A percentile compares a stretch with the other conserved stretches of the same genome.
These are phyloP conservation scores for Antennarius maculatus DNA, from an alignment of 2,797 vertebrate genomes.

Conservation along the genomic window DNA sequence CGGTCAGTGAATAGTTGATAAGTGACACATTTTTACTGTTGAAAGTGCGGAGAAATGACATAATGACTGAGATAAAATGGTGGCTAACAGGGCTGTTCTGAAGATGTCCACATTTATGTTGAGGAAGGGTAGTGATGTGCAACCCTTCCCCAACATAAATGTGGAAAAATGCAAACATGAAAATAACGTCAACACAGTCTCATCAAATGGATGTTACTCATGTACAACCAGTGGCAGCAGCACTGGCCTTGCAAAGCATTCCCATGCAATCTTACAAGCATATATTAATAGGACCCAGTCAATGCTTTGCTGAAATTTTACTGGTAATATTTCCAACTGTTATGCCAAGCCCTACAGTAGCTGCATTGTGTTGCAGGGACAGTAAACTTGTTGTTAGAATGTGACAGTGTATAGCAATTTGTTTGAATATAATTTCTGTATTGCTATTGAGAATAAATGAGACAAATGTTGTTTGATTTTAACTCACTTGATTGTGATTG, in stretches of 20 bases:
- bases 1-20: background rate
- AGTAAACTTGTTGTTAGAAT: no score
- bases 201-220: background rate
- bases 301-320: no score
- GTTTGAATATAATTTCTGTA: no score
- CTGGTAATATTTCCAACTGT: no score
- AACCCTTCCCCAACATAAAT: background rate
- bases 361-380: no score
- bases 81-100: background rate
- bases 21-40: background rate
- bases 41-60: background rate
- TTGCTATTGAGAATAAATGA: no score
- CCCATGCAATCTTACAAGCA: background rate
- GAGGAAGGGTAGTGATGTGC: background rate
- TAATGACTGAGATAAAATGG: background rate
- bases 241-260: background rate
- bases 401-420: no score
- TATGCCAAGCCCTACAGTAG: no score
- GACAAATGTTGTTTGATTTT: no score
- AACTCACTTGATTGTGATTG: no score
- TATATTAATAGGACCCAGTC: background rate
- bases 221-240: background rate
- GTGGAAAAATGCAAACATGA: conserved; percentile 8
- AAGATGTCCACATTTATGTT: background rate
- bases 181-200: background rate